A percentile compares a stretch with the other conserved stretches of the same genome.
phyloP scores from a whole-genome alignment of 2,113 vertebrate genomes.

The Xiphophorus couchianus region DNA sequence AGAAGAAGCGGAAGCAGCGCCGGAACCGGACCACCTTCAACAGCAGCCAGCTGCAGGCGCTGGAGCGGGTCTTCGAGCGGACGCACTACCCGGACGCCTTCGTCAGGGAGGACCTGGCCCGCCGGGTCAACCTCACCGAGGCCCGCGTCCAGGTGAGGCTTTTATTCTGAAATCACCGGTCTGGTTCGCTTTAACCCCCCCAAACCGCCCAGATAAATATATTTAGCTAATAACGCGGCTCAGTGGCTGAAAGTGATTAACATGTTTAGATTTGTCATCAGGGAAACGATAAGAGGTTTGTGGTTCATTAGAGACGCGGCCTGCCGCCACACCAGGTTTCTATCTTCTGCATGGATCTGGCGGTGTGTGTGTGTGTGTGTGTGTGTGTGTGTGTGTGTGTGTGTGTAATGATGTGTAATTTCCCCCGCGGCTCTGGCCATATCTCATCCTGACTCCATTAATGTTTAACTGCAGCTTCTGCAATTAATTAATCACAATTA shows the following conservation, averaged over 20 bases:
- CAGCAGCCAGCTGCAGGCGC: constrained; percentile 96
- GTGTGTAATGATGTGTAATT: constrained; percentile 32
- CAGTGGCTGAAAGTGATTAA: not conserved
- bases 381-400: not conserved
- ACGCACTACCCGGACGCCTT: constrained; percentile 98
- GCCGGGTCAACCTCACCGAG: constrained; percentile 96
- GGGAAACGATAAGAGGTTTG: constrained; percentile 21
- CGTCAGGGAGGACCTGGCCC: constrained; percentile 96
- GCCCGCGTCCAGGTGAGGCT: constrained; percentile 92
- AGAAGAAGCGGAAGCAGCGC: constrained; percentile 97
- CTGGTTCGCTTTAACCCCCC: not conserved
- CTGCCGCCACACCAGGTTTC: not conserved
- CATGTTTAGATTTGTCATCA: not conserved
- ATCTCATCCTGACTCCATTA: too few relatives aligned
- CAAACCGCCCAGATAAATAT: too few relatives aligned
- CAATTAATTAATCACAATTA: too few relatives aligned
- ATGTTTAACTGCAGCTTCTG: too few relatives aligned
- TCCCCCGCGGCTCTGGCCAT: constrained; percentile 23
- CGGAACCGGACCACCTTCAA: constrained; percentile 97
- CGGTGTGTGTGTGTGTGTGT: too few relatives aligned
- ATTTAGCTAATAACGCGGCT: not conserved
- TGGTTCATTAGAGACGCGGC: not conserved
- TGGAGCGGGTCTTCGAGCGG: constrained; percentile 96
- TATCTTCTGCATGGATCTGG: not conserved
- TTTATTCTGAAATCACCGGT: not conserved